Evolutionary conservation across 2,797 vertebrate species (phyloP).

Genomic region (Ispidina picta): DNA sequence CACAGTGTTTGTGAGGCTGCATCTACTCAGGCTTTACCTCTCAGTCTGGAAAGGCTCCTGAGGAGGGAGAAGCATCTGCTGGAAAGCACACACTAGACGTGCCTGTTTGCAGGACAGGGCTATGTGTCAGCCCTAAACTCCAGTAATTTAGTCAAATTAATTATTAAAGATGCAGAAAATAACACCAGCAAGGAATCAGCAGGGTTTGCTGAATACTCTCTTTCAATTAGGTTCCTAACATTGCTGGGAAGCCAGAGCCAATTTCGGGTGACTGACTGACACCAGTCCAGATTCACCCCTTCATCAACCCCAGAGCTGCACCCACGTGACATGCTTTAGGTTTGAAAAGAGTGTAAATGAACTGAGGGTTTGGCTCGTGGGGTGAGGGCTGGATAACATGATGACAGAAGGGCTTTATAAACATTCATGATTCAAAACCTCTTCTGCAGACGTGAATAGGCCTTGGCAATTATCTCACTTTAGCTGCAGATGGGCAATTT

Average conservation of each 20-base stretch:
- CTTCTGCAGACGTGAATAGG: slow-evolving; percentile 48
- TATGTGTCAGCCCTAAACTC: neutral
- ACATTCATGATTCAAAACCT: slow-evolving; percentile 70
- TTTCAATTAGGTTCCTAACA: neutral
- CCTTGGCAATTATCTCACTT: slow-evolving; percentile 67
- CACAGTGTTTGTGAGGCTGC: neutral
- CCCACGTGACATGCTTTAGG: slow-evolving; percentile 2
- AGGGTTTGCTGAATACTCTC: neutral
- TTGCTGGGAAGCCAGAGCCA: neutral
- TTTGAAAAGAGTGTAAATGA: slow-evolving; percentile 51
- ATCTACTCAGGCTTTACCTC: neutral
- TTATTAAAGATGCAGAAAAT: neutral
- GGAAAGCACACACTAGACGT: neutral
- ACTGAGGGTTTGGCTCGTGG: slow-evolving; percentile 8
- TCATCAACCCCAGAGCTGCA: neutral
- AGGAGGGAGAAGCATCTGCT: neutral
- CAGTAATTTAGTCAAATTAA: neutral
- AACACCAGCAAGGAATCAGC: neutral
- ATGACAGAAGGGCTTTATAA: slow-evolving; percentile 63
- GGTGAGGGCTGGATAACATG: slow-evolving; percentile 45
- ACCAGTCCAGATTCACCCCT: neutral
- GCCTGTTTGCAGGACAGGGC: neutral
- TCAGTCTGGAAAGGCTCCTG: neutral
- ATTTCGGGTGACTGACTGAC: slow-evolving; percentile 20
- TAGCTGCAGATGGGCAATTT: slow-evolving; percentile 67